Evolutionary conservation across 2,113 vertebrate genomes (phyloP), one percentile per base, ranked within the genome.

Genomic region (Tringa solitaria): DNA sequence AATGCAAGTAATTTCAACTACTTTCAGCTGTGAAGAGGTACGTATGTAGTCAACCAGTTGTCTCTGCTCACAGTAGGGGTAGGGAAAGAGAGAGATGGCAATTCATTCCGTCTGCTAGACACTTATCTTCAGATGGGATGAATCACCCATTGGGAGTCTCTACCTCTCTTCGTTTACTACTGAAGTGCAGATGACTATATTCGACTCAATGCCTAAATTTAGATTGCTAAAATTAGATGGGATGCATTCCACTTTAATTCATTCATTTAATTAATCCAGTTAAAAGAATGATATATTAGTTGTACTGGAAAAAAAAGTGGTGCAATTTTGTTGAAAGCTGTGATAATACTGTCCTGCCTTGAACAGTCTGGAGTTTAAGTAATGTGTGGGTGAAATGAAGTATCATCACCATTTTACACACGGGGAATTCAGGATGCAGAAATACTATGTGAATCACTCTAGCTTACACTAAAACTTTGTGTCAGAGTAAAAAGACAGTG

Each of bases 341-440:
- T 89, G 54, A 70, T 95, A 85, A 79, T 80, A 77, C 45, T 93
- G 94, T 89, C 95, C 94, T 94, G 91, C 81, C 61, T 87, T 68
- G 77, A 95, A 76, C 21, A 87, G 65, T 56, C 77, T 91, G 89
- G 61, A 89, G 39, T 86, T 83, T 80, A 88, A 88, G 43, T 81
- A 78, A 65, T 35, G 37, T 87, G 84, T 84, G 74, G 89, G 84
- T 94, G 91, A 97, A 84, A 75, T 79, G 35, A 91, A 94, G 22
- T 61, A 93, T 81, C 83, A 86, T 93, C 76, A 51, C 60, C 1
- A 0, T 81, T 93, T 94, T 64, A 85, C 56, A 93, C 2, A 43
- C 24, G 64, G 72, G 50, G 81, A 84, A 92, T 86, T 93, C 68
- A 84, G 85, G 73, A 75, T 57, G 76, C 33, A 51, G 90, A 63